Base-by-base conservation (phyloP, 2,888 invertebrate genomes). In the Dascillus cervinus region DNA sequence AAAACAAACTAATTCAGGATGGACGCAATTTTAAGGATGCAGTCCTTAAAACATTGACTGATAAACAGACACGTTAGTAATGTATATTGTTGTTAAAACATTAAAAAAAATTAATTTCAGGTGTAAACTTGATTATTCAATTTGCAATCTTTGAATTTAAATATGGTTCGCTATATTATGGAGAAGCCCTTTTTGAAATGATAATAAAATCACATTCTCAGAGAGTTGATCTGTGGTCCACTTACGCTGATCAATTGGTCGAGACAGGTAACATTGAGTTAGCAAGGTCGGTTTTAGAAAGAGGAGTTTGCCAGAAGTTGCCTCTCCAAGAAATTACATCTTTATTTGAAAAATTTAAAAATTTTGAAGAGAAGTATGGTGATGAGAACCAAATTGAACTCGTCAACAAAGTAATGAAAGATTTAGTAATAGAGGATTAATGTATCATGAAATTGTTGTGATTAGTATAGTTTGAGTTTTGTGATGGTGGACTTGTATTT, bases 71-170 rank as follows among this genome's bases (percentile, higher is more conserved):
- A 53, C 90, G 92, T 94, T 69, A 79, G 87, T 77, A 41, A 9
- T n/a, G n/a, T n/a, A n/a, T n/a, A n/a, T n/a, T 13, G 29, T 31
- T 26, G 19, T 22, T 9, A 13, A 8, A 8, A 26, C 10, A 5
- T 4, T 17, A 12, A n/a, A n/a, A n/a, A n/a, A n/a, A n/a, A n/a
- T n/a, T n/a, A 42, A 30, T 66, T 69, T 3, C 66, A 96, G 95
- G 94, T 66, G 76, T 95, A 3, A 74, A 80, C 31, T 67, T 91
- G 17, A 79, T 94, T 31, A 77, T 85, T 1, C 79, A 82, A 54
- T 95, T 94, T 70, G 95, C 94, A 0, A 77, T 84, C 40, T 60
- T 96, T 59, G 95, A 95, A 66, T 83, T 87, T 35, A 71, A 73
- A 43, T 64, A 71, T 55, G 91, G 87, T 3, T 81, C 83, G 21